Base-by-base conservation (phyloP, 2,888 invertebrate species). In the Cenopis cana region DNA sequence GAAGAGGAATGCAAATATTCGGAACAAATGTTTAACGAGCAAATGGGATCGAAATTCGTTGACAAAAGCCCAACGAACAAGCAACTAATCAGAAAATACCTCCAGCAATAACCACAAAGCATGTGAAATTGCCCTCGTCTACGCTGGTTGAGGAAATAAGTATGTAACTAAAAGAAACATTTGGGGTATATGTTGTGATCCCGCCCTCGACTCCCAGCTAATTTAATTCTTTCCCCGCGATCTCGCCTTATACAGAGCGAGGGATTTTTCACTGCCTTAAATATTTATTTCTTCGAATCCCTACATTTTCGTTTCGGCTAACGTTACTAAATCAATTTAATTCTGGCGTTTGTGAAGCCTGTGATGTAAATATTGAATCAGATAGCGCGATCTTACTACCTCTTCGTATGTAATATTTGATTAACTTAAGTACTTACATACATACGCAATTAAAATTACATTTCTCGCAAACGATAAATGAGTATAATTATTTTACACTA, bases 131-230 rank as follows among this genome's bases (percentile, higher is more conserved):
- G 52, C 68, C 72, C 59, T 20, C 67, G 41, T 68, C 62, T 61
- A 68, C 56, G 56, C 55, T 50, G 54, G 69, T 69, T 49, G 61
- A 50, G 66, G 60, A 56, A 65, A 64, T 60, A 64, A 70, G 60
- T 54, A 72, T 78, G 79, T 79, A 78, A 77, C 79, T 80, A 81
- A 81, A 79, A 81, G 79, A 82, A 80, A 78, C 79, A 80, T 83
- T 77, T 75, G 76, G 76, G 76, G 76, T 77, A 76, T 81, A 81
- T 68, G 73, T 68, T 74, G 71, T 65, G 73, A 76, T 72, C 69
- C 69, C 69, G 66, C 76, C 75, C 69, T 75, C 75, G 73, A 68
- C 41, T 66, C 59, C 41, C 55, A 60, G 69, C 78, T 81, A 81
- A 82, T 81, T 82, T 77, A 79, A 82, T 82, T 79, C 76, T 72